Base-by-base conservation (phyloP, 2,888 invertebrate genomes). In the Luperina testacea region DNA sequence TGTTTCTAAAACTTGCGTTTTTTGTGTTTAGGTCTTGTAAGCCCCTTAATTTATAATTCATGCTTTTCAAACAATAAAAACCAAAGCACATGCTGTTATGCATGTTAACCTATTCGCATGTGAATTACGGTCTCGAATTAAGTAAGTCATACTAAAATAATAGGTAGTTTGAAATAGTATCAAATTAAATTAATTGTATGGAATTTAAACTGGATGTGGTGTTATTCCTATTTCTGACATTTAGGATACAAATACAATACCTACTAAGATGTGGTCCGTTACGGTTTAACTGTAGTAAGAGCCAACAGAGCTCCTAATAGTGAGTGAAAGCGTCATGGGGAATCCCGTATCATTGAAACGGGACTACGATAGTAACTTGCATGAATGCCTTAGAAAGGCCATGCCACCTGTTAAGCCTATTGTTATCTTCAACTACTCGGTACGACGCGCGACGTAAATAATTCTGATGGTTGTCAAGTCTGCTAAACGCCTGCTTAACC, bases 51-150 rank as follows among this genome's bases (percentile, higher is more conserved):
- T 70, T 68, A 53, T 59, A 61, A 72, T 68, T 71, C 80, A 83
- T 86, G 75, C 84, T 51, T 64, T 73, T 73, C 42, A 74, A 59
- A 71, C 51, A 71, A 17, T 63, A 51, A 76, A 77, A 78, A 77
- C 42, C 17, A 74, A 80, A 77, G 73, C 74, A 63, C 84, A 77
- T 85, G 84, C 87, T 75, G 38, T 67, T 73, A 53, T 38, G 17
- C 72, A 78, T 63, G 53, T 78, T 59, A 64, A 81, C 82, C 48
- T 71, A 71, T 68, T 75, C 45, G 51, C 75, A 80, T 84, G 82
- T 68, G 32, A 57, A 63, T 64, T 68, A 48, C 11, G 32, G 38
- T 82, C 57, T 76, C 15, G 13, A 72, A 61, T 51, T 27, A 24
- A 38, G 11, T 73, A 53, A 20, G 13, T 13, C 32, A 32, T 51